Evolutionary conservation across 1,140 invertebrate genomes (phyloP), one percentile per base, ranked within the genome.

Genomic region (Cecropterus lyciades): DNA sequence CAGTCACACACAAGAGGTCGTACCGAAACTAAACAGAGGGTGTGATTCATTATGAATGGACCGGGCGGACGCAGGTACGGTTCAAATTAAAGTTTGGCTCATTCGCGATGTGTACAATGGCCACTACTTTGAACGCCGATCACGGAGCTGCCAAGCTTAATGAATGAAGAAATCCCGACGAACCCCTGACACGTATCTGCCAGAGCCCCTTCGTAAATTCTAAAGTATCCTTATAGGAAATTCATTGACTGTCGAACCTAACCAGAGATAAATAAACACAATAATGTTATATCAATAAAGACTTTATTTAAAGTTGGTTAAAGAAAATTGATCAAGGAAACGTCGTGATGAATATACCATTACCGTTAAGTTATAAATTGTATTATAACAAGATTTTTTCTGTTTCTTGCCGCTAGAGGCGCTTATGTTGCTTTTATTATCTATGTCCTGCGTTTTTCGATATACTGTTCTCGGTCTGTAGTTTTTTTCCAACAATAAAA

Each of bases 11-110:
- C 77, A 70, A 72, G 69, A 68, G 72, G 73, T 69, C 51, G 65
- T 68, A 67, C 65, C 66, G 60, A 84, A 87, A 86, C 82, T 85
- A 85, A 89, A 87, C 79, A 87, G 81, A 83, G 85, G 82, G 80
- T 82, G 84, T 72, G 75, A 80, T 80, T 87, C 78, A 89, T 88
- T 87, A 84, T 82, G 81, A 79, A 82, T 77, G 79, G 77, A 67
- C 72, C 65, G 62, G 72, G 75, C 69, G 75, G 79, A 68, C 69
- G 77, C 78, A 80, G 84, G 82, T 85, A 80, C 69, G 69, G 67
- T 62, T 70, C 80, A 85, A 91, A 89, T 89, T 90, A 88, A 90
- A 91, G 81, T 87, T 89, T 79, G 59, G 71, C 70, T 82, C 81
- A 80, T 82, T 77, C 74, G 70, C 75, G 72, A 72, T 79, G 79